phyloP scores from a whole-genome alignment of 37 sponge, comb jelly and placozoan species.

The Beroe ovata region DNA sequence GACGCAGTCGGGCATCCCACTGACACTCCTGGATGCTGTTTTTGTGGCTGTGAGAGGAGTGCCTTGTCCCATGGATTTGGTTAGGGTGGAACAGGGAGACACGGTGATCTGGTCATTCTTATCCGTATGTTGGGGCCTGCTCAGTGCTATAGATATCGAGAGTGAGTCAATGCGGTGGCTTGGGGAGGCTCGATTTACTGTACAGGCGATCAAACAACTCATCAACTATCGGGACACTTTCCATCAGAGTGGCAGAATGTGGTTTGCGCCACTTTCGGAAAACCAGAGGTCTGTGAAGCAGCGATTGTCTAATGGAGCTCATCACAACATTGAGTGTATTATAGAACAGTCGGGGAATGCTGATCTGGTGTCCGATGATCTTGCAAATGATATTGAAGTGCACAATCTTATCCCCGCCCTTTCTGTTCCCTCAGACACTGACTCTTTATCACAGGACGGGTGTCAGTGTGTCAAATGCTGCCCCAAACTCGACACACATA shows the following conservation, averaged over 20 bases:
- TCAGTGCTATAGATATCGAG: conserved; percentile 58
- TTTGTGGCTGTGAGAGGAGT: conserved; percentile 22
- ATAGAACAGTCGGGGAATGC: background rate
- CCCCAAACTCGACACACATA: background rate
- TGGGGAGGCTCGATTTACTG: conserved; percentile 43
- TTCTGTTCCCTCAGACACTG: too few species aligned
- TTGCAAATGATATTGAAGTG: background rate
- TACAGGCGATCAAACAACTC: conserved; percentile 32
- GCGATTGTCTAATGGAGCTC: too few species aligned
- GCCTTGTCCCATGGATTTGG: conserved; percentile 32
- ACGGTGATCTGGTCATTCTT: conserved; percentile 32
- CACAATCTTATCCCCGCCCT: background rate
- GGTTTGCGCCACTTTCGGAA: background rate
- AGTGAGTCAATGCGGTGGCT: conserved; percentile 56
- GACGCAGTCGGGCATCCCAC: conserved; percentile 16
- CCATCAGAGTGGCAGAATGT: conserved; percentile 33
- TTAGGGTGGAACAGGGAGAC: conserved; percentile 27
- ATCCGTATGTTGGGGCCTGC: conserved; percentile 15
- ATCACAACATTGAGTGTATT: too few species aligned
- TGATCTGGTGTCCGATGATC: background rate
- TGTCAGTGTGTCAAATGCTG: conserved; percentile 7
- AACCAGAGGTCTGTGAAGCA: background rate
- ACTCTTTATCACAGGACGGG: too few species aligned
- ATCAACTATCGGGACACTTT: background rate
- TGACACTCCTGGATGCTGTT: conserved; percentile 38